These are phyloP conservation scores for Colostygia pectinataria DNA, from an alignment of 2,888 invertebrate species.

Conservation along the genomic window DNA sequence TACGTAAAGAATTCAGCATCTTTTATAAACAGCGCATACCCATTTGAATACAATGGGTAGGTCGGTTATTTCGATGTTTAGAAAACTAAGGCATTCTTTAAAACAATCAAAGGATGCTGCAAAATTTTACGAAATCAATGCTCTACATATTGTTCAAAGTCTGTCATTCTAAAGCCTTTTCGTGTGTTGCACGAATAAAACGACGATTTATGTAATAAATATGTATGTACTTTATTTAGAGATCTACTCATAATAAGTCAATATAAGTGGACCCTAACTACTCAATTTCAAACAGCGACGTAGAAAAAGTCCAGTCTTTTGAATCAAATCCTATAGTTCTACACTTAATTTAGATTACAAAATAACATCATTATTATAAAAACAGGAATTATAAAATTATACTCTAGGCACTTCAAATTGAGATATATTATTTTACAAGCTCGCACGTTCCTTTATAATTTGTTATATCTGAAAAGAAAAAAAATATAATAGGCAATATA, in stretches of 20 bases:
- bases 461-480: constrained; percentile 58
- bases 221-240: constrained; percentile 55
- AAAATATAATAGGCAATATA: no score
- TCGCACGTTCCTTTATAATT: constrained; percentile 31
- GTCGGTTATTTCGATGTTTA: constrained; percentile 17
- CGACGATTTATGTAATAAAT: constrained; percentile 42
- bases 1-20: not conserved
- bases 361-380: constrained; percentile 6
- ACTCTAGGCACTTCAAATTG: constrained; percentile 2
- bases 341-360: constrained; percentile 44
- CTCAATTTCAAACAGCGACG: constrained; percentile 32
- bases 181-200: constrained; percentile 1
- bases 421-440: constrained; percentile 19
- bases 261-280: constrained; percentile 33
- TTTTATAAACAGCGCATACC: constrained; percentile 10
- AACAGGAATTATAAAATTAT: constrained; percentile 11
- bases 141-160: no score
- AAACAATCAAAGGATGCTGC: constrained; percentile 27
- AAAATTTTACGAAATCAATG: no score
- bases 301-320: constrained; percentile 25
- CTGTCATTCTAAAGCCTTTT: not conserved
- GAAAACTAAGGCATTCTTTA: constrained; percentile 25
- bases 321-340: constrained; percentile 34
- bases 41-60: constrained; percentile 26
- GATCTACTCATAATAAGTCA: constrained; percentile 49